phyloP scores from a whole-genome alignment of 1,140 invertebrate species.

The Macrotrachela quadricornifera region DNA sequence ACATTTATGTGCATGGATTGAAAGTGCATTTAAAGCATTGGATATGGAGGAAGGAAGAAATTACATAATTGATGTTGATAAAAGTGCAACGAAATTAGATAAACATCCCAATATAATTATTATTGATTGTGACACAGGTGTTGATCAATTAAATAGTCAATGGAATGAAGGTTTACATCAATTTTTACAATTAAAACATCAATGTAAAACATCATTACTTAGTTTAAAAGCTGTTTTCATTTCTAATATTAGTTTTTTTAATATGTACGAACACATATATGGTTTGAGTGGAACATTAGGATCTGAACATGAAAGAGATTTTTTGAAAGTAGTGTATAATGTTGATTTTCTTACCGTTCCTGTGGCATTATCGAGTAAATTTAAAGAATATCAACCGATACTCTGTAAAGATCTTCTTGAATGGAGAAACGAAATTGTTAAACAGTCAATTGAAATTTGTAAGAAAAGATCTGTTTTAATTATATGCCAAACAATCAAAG shows the following conservation, averaged over 20 bases:
- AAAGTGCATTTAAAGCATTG: neutral
- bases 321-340: neutral
- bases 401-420: too few relatives aligned
- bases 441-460: too few relatives aligned
- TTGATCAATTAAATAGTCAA: too few relatives aligned
- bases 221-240: neutral
- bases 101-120: neutral
- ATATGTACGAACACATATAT: neutral
- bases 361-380: too few relatives aligned
- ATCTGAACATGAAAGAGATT: neutral
- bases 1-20: neutral
- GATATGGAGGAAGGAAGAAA: too few relatives aligned
- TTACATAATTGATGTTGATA: too few relatives aligned
- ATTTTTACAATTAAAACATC: too few relatives aligned
- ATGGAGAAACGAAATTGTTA: too few relatives aligned
- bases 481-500: too few relatives aligned
- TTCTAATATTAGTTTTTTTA: conserved; percentile 4
- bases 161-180: too few relatives aligned
- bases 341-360: neutral
- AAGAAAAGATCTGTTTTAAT: too few relatives aligned
- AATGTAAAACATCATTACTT: neutral
- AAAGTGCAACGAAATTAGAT: neutral
- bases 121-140: neutral
- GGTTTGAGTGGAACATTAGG: neutral
- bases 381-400: too few relatives aligned